Evolutionary conservation across 1,140 invertebrate genomes (phyloP).

Genomic region (Drosophila pseudoobscura): DNA sequence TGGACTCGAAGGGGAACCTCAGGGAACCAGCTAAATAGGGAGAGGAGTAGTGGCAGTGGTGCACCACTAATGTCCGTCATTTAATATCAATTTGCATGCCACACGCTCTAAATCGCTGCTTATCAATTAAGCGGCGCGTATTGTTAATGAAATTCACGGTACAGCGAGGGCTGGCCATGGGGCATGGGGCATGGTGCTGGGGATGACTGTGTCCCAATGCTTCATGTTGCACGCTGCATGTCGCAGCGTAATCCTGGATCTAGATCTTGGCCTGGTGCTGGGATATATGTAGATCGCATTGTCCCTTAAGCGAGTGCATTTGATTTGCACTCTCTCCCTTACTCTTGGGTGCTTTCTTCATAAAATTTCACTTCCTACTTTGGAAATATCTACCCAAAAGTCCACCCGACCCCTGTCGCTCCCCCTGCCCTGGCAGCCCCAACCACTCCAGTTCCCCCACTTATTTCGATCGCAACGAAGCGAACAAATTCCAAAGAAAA

Average conservation of each 20-base stretch:
- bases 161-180: not conserved
- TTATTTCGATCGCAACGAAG: constrained; percentile 9
- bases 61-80: constrained; percentile 68
- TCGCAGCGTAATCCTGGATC: not conserved
- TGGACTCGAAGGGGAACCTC: no score
- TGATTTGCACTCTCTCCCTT: no score
- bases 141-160: constrained; percentile 49
- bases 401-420: no score
- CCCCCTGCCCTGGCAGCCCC: not conserved
- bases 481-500: constrained; percentile 60
- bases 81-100: constrained; percentile 77
- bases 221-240: no score
- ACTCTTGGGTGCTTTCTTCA: not conserved
- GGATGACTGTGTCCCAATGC: no score
- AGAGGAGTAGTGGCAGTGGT: not conserved
- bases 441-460: not conserved
- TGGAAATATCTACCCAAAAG: not conserved
- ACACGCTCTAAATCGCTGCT: constrained; percentile 66
- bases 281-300: no score
- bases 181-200: no score
- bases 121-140: constrained; percentile 63
- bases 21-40: not conserved
- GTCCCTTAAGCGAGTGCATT: no score
- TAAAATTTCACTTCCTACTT: constrained; percentile 25
- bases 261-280: not conserved